Evolutionary conservation across 2,888 invertebrate species (phyloP).

Genomic region (Nomada fucata): DNA sequence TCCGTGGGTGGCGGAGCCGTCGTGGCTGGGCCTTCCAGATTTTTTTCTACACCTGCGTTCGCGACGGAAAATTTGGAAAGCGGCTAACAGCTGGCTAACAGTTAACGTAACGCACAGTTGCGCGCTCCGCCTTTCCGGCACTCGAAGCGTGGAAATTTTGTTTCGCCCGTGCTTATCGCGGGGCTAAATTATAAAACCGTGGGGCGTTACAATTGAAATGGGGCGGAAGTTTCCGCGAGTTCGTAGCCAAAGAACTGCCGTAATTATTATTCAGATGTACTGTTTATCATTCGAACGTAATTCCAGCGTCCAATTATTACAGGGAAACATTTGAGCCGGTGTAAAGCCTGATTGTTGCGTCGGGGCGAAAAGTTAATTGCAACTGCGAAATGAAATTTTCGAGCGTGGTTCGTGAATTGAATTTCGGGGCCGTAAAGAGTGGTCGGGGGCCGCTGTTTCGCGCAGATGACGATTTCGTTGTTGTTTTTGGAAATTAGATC

Average conservation of each 20-base stretch:
- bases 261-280: not conserved
- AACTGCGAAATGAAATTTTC: constrained; percentile 8
- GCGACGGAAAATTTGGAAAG: not conserved
- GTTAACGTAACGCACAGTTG: too few relatives aligned
- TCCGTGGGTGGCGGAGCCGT: too few relatives aligned
- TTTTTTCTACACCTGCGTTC: not conserved
- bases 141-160: too few relatives aligned
- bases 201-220: too few relatives aligned
- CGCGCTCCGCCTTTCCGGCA: too few relatives aligned
- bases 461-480: constrained; percentile 10
- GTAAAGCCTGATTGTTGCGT: not conserved
- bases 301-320: constrained; percentile 5
- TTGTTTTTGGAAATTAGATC: constrained; percentile 24
- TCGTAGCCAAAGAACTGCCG: not conserved
- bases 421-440: constrained; percentile 10
- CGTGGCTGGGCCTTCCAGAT: too few relatives aligned
- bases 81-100: too few relatives aligned
- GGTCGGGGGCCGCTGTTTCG: not conserved
- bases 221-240: too few relatives aligned
- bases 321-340: not conserved
- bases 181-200: too few relatives aligned
- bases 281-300: not conserved
- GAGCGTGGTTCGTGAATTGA: not conserved
- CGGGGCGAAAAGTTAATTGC: constrained; percentile 8
- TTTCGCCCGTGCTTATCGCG: too few relatives aligned